These are phyloP conservation scores for Melipona quadrifasciata DNA, from an alignment of 1,140 invertebrate species.

Conservation along the genomic window DNA sequence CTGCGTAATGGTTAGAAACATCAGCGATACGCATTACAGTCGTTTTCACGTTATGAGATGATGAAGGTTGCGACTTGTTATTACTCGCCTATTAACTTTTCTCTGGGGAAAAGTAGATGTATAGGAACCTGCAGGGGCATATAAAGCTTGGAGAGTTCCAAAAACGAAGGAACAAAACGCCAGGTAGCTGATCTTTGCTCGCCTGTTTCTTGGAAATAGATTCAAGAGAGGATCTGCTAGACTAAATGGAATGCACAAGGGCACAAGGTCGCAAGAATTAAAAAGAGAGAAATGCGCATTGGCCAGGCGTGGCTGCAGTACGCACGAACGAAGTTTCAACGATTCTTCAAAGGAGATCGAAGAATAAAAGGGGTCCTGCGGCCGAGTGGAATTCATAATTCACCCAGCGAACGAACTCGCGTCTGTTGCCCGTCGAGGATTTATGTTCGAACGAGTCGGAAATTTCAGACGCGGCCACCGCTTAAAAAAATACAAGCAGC, in stretches of 20 bases:
- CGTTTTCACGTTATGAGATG: background rate
- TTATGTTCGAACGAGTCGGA: conserved; percentile 33
- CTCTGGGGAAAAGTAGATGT: background rate
- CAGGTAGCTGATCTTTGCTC: background rate
- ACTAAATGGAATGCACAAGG: conserved; percentile 24
- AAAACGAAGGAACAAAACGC: background rate
- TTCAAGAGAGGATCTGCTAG: background rate
- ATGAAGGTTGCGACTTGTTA: background rate
- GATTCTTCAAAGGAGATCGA: conserved; percentile 46
- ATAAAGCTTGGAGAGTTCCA: background rate
- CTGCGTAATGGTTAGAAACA: background rate
- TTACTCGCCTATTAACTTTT: background rate
- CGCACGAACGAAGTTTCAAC: conserved; percentile 17
- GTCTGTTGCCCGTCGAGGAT: conserved; percentile 21
- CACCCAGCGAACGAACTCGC: conserved; percentile 32
- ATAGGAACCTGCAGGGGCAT: background rate
- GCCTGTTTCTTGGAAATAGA: background rate
- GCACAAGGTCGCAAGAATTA: conserved; percentile 1
- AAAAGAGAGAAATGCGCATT: conserved; percentile 5
- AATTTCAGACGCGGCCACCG: conserved; percentile 17
- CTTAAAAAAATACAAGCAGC: conserved; percentile 34
- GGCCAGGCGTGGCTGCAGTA: conserved; percentile 7
- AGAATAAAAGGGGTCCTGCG: conserved; percentile 27
- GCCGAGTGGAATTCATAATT: conserved; percentile 36
- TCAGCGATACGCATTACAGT: background rate